phyloP scores from a whole-genome alignment of 64 coral and sea anemone genomes.

The Acropora tenuis region DNA sequence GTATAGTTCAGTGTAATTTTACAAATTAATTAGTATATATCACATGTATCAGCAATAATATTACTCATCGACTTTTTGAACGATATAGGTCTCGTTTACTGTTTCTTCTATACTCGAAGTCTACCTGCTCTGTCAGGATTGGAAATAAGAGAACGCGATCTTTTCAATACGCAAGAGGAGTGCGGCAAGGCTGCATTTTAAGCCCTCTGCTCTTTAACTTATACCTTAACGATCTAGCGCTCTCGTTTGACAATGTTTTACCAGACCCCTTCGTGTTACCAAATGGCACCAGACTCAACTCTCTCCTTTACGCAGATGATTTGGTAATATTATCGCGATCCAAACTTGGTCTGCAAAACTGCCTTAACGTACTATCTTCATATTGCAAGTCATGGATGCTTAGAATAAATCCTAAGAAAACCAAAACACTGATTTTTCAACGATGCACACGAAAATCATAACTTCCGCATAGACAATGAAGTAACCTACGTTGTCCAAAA shows the following conservation, averaged over 20 bases:
- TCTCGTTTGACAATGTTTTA: not conserved
- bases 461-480: constrained; percentile 32
- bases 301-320: not conserved
- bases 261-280: not conserved
- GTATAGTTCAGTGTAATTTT: constrained; percentile 2
- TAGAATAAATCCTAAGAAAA: constrained; percentile 15
- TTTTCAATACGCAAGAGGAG: constrained; percentile 12
- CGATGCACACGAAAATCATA: constrained; percentile 5
- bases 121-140: not conserved
- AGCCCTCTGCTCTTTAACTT: not conserved
- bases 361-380: not conserved
- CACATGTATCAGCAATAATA: not conserved
- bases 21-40: not conserved
- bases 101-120: constrained; percentile 3
- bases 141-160: not conserved
- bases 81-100: not conserved
- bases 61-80: not conserved
- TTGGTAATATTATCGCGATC: constrained; percentile 16
- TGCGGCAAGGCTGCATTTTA: constrained; percentile 33
- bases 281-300: no score
- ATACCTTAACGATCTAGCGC: not conserved
- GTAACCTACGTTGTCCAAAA: constrained; percentile 28
- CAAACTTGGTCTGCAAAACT: constrained; percentile 10
- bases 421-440: constrained; percentile 37
- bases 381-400: constrained; percentile 9